These are phyloP conservation scores for Drosophila emarginata DNA, from an alignment of 2,888 invertebrate genomes.

Conservation along the genomic window DNA sequence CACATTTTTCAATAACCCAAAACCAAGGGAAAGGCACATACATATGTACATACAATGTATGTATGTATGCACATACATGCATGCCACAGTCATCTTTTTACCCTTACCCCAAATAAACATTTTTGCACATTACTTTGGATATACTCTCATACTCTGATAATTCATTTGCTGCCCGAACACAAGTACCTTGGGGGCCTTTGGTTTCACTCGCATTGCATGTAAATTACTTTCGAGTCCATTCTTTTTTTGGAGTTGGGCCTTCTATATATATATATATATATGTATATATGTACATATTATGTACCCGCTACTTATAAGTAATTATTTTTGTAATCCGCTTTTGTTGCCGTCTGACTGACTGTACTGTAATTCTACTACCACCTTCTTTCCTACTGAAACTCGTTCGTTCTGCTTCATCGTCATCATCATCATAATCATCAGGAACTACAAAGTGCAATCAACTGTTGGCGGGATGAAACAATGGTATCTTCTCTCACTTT, in stretches of 20 bases:
- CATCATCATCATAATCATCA: slow-evolving; percentile 73
- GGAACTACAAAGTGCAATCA: slow-evolving; percentile 90
- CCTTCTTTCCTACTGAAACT: slow-evolving; percentile 1
- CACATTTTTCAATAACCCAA: slow-evolving; percentile 2
- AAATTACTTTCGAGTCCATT: slow-evolving; percentile 32
- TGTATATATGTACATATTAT: slow-evolving; percentile 51
- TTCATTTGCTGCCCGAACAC: neutral
- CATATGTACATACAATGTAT: too few relatives aligned
- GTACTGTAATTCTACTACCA: slow-evolving; percentile 9
- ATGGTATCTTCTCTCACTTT: slow-evolving; percentile 92
- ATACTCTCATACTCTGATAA: neutral
- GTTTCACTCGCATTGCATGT: slow-evolving; percentile 1
- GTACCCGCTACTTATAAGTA: slow-evolving; percentile 79
- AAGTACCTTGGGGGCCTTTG: slow-evolving; percentile 13
- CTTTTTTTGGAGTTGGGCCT: slow-evolving; percentile 17
- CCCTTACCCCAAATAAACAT: neutral
- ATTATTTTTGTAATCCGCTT: slow-evolving; percentile 80
- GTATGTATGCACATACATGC: too few relatives aligned
- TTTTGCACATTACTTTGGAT: neutral
- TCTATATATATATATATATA: slow-evolving; percentile 11
- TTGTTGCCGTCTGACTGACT: slow-evolving; percentile 53
- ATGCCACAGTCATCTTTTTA: neutral
- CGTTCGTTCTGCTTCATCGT: slow-evolving; percentile 9
- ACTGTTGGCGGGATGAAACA: slow-evolving; percentile 87
- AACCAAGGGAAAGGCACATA: neutral